Base-by-base conservation (phyloP, 2,113 vertebrate genomes). In the Rhombomys opimus region DNA sequence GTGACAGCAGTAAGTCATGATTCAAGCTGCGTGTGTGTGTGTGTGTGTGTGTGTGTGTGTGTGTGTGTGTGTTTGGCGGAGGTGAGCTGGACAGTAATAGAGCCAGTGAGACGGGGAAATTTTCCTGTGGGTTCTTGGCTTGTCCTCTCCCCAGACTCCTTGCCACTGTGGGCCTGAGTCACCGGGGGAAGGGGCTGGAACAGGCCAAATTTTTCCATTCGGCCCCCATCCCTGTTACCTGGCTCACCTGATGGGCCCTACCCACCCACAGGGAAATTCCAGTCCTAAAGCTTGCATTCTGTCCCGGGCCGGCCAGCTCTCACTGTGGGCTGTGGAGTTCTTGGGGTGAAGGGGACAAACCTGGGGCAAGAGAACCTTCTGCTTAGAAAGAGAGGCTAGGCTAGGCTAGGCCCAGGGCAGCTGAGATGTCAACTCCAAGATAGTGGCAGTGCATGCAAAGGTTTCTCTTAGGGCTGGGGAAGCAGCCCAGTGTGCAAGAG, bases 231-330 rank as follows among this genome's bases (percentile, higher is more conserved):
- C 22, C 80, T 72, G 96, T 57, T 82, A 93, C 92, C 59, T 25
- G 81, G 94, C 96, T 97, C 96, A 98, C 97, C 97, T 97, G 97
- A 95, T 77, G 2, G 2, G 87, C 94, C 92, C 96, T 72, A 2
- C 97, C 97, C 90, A 93, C 73, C 22, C 59, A 13, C 92, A 96
- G 97, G 97, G 97, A 97, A 97, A 98, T 98, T 98, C 97, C 97
- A 97, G 96, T 35, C 61, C 89, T 93, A 95, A 96, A 95, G 93
- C 92, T 54, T 23, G 90, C 78, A 85, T 96, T 96, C 90, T 96
- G n/a, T n/a, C 46, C 38, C 30, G 25, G 89, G 87, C 77, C 78
- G 52, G 77, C 38, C 63, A 73, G 91, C 46, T 91, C 84, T 3
- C 73, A 0, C 7, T n/a, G 30, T 15, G 87, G 92, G 84, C 2